Base-by-base conservation (phyloP, 2,888 invertebrate species). In the Crossocerus cetratus region DNA sequence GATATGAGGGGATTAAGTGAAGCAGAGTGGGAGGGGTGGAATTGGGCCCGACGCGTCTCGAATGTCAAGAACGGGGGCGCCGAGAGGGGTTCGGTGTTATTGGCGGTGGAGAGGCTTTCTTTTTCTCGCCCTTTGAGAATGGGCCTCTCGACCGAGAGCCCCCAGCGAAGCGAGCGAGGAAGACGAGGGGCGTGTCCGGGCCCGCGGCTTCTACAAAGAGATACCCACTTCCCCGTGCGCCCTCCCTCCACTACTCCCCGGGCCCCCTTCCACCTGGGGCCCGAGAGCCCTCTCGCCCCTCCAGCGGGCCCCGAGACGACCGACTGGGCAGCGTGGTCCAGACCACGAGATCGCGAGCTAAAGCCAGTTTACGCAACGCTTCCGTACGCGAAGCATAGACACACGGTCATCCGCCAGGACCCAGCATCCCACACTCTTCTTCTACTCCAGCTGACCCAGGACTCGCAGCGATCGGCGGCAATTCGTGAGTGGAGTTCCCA, bases 261-360 rank as follows among this genome's bases (percentile, higher is more conserved):
- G 77, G 81, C 85, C 49, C 87, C 87, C 82, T 87, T 82, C 88
- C 84, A 82, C 80, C 68, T 78, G 75, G 70, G 76, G 49, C 77
- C 67, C 77, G 72, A 71, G 71, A 82, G 79, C 76, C 79, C 77
- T 80, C 73, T 59, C 62, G 66, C 79, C 86, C 83, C 81, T 78
- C 80, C 80, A 78, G 58, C 54, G 59, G 70, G 65, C 78, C 84
- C 79, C 57, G 86, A 86, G 88, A 88, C 32, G 86, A 86, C n/a
- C n/a, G n/a, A 87, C 85, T 83, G 83, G 82, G 83, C 88, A 86
- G 88, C 88, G 79, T 89, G 88, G 88, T 89, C 88, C 88, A 89
- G 88, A 77, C 87, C 87, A 88, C 86, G 87, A 88, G 88, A 88
- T 88, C 81, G 81, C 71, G 83, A 87, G 85, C 84, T 86, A 81